phyloP scores from a whole-genome alignment of 2,888 invertebrate species.

The Drosophila neonasuta region DNA sequence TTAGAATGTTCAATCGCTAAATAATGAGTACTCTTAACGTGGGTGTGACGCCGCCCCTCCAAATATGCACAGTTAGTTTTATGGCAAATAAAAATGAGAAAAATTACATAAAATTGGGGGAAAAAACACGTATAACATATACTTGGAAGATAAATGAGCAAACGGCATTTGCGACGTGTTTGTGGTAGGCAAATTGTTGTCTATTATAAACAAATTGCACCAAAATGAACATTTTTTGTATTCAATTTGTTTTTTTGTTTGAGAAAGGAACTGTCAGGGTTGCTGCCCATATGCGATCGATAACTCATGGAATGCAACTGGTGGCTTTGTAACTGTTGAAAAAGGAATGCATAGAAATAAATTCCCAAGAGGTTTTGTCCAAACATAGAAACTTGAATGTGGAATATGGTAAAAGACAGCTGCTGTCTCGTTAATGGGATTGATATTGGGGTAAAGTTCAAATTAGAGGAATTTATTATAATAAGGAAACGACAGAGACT shows the following conservation, averaged over 20 bases:
- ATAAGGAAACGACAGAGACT: too few species aligned
- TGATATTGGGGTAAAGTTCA: too few species aligned
- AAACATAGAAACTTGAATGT: neutral
- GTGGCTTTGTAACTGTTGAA: neutral
- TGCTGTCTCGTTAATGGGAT: slow-evolving; percentile 1
- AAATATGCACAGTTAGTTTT: slow-evolving; percentile 28
- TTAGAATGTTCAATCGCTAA: slow-evolving; percentile 53
- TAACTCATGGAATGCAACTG: slow-evolving; percentile 23
- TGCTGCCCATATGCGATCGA: slow-evolving; percentile 24
- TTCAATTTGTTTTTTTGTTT: neutral
- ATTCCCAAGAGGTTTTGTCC: slow-evolving; percentile 4
- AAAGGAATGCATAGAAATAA: slow-evolving; percentile 10
- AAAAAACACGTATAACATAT: slow-evolving; percentile 40
- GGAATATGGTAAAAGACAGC: neutral
- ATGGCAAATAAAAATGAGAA: neutral
- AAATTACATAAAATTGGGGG: slow-evolving; percentile 21
- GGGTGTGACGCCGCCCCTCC: slow-evolving; percentile 54
- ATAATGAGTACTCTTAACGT: slow-evolving; percentile 49
- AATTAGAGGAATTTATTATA: too few species aligned
- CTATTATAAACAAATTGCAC: slow-evolving; percentile 51
- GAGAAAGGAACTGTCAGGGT: slow-evolving; percentile 32
- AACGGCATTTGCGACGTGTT: slow-evolving; percentile 62
- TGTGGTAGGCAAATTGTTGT: slow-evolving; percentile 54
- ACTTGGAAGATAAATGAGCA: slow-evolving; percentile 57
- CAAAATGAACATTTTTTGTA: slow-evolving; percentile 33